Conservation (phyloP, 2,888 invertebrate species). For the Mechanitis mazaeus region DNA sequence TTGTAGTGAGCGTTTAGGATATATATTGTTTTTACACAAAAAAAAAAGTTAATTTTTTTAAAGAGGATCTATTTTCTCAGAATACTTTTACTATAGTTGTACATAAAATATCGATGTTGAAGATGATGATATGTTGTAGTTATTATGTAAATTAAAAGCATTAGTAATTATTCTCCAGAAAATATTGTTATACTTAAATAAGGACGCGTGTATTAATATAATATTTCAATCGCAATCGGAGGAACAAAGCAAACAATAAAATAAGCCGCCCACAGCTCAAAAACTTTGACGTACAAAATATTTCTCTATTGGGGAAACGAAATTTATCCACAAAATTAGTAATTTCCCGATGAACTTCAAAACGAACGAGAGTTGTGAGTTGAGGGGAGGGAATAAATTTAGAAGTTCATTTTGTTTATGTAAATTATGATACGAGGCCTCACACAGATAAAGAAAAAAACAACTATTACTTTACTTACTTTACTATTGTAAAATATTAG, state of each 20-base stretch:
- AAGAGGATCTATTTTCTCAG: no score
- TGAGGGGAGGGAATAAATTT: slow-evolving; percentile 36
- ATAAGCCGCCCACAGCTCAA: slow-evolving; percentile 21
- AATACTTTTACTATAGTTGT: no score
- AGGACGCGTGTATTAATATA: background rate
- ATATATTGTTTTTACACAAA: no score
- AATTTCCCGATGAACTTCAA: slow-evolving; percentile 47
- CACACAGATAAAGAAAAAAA: background rate
- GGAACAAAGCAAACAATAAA: slow-evolving; percentile 21
- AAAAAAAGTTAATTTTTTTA: no score
- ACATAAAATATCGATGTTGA: no score
- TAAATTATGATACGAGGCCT: slow-evolving; percentile 14
- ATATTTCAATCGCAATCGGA: slow-evolving; percentile 12
- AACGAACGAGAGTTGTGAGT: slow-evolving; percentile 53
- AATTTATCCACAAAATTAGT: slow-evolving; percentile 35
- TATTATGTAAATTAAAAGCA: background rate
- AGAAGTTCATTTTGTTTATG: slow-evolving; percentile 22
- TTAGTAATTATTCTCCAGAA: background rate
- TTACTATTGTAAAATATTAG: no score
- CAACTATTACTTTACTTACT: no score
- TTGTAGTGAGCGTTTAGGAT: no score
- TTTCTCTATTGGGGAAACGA: slow-evolving; percentile 25
- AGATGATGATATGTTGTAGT: background rate
- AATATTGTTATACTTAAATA: background rate
- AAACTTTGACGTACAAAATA: slow-evolving; percentile 29